These are phyloP conservation scores for Spicauda simplicius DNA, from an alignment of 2,888 invertebrate species.

Conservation along the genomic window DNA sequence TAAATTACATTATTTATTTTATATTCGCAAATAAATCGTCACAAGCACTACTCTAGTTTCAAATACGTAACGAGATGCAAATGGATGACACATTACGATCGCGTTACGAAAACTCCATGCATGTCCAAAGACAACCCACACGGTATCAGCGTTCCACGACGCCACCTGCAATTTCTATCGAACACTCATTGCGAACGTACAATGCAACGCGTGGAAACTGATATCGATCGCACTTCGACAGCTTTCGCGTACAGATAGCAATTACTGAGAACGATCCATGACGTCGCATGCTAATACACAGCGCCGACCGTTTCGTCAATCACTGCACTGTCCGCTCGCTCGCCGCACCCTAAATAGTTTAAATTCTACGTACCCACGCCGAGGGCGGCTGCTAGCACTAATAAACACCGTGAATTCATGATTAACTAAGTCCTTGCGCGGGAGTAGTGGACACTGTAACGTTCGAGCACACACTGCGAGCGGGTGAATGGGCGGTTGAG, in stretches of 20 bases:
- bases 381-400: constrained; percentile 87
- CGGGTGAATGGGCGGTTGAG: constrained; percentile 82
- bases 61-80: constrained; percentile 10
- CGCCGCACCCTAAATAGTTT: constrained; percentile 75
- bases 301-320: constrained; percentile 45
- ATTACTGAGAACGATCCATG: constrained; percentile 46
- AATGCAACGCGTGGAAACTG: constrained; percentile 52
- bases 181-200: constrained; percentile 26
- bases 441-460: constrained; percentile 80
- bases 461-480: constrained; percentile 83
- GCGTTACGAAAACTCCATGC: constrained; percentile 21
- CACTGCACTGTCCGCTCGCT: constrained; percentile 48
- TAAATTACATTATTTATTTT: background rate
- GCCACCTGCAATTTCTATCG: constrained; percentile 22
- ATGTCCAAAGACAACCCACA: constrained; percentile 8
- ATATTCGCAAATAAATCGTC: background rate
- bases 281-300: constrained; percentile 43
- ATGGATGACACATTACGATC: constrained; percentile 7
- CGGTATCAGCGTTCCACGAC: constrained; percentile 17
- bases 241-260: constrained; percentile 56
- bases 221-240: constrained; percentile 62
- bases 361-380: constrained; percentile 88
- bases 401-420: constrained; percentile 84
- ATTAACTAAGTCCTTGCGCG: constrained; percentile 78
- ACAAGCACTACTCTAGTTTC: constrained; percentile 13